Evolutionary conservation across 2,113 vertebrate genomes (phyloP), one percentile per base, ranked within the genome.

Genomic region (Lycaon pictus): DNA sequence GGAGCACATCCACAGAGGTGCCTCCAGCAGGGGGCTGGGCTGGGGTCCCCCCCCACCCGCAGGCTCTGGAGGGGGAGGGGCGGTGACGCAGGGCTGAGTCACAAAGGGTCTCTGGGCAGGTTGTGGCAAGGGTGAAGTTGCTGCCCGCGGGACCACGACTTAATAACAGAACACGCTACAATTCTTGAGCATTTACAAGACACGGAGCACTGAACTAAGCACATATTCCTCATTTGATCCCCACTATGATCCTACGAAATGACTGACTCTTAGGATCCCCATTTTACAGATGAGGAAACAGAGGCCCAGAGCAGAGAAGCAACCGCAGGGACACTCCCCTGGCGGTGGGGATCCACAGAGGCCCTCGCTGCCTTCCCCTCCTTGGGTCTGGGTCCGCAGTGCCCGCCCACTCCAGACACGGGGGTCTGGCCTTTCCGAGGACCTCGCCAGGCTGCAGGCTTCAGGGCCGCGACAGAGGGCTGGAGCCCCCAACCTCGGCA

Each of bases 211-310:
- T 20, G 29, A 35, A 16, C 4, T 22, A 5, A 51, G n/a, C n/a
- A 3, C 3, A 3, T 0, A 1, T 1, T 0, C 65, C 51, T 48
- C 48, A 2, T 1, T 1, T 6, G 10, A 55, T 55, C 32, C 63
- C 43, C 74, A 17, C 10, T 0, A 12, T 0, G 27, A 32, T 35
- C 27, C 62, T 20, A 12, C 0, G 35, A 1, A 7, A 17, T 7
- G 8, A 60, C 16, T 12, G 80, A 58, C 25, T 10, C 35, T 15
- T 15, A 12, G 0, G 11, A 55, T 2, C 16, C 43, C 65, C 53
- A 55, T 0, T 58, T 20, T 4, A 87, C 60, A 25, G 81, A 20
- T 5, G 10, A 37, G 27, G 35, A 56, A 48, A 72, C 69, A 7
- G 71, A 84, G 67, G 29, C 48, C 63, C 25, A 4, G 23, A 51